These are phyloP conservation scores for Pelochelys cantorii DNA, from an alignment of 2,797 vertebrate genomes.

Conservation along the genomic window DNA sequence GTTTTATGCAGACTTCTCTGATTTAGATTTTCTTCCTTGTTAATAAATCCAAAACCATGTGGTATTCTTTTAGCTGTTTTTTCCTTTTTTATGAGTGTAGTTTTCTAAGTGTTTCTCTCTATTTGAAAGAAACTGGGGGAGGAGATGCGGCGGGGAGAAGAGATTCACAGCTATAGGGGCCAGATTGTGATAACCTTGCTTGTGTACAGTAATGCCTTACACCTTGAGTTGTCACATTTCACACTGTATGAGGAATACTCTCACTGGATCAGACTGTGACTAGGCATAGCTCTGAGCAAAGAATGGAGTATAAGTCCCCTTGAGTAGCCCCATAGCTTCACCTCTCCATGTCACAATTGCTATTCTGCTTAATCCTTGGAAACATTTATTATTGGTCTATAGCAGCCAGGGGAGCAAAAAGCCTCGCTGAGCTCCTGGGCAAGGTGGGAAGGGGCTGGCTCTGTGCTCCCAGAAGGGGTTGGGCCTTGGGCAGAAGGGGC, in stretches of 20 bases:
- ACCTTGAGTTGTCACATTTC: neutral
- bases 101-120: neutral
- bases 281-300: neutral
- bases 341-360: neutral
- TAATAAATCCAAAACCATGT: neutral
- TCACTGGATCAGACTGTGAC: neutral
- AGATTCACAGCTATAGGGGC: neutral
- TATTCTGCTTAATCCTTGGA: neutral
- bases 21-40: conserved; percentile 17
- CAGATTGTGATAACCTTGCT: neutral
- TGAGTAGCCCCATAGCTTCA: no score
- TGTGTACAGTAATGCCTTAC: neutral
- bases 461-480: no score
- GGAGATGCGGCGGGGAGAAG: no score
- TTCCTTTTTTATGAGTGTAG: neutral
- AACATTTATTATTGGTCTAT: neutral
- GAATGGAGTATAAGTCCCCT: neutral
- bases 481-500: no score
- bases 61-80: neutral
- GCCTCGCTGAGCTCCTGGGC: no score
- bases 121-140: neutral
- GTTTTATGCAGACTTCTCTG: conserved; percentile 45
- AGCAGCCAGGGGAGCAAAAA: neutral
- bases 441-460: no score
- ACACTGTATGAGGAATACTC: neutral